These are phyloP conservation scores for Toxotes jaculatrix DNA, from an alignment of 2,113 vertebrate species.

Conservation along the genomic window DNA sequence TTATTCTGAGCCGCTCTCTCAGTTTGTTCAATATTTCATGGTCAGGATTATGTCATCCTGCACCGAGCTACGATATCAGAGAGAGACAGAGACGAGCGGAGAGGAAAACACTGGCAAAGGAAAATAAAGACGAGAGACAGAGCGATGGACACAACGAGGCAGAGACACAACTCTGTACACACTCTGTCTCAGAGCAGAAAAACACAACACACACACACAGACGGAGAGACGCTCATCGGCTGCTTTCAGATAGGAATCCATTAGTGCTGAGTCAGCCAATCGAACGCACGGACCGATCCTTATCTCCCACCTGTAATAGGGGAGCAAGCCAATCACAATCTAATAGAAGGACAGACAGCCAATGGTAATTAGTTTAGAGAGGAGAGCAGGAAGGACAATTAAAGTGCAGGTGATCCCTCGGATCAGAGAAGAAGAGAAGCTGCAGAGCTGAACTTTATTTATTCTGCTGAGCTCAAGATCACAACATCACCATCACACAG, in stretches of 20 bases:
- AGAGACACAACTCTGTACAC: background rate
- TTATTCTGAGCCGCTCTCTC: conserved; percentile 52
- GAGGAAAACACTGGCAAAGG: background rate
- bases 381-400: conserved; percentile 60
- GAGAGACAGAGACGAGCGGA: background rate
- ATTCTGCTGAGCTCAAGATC: background rate
- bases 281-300: conserved; percentile 34
- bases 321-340: conserved; percentile 66
- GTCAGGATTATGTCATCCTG: conserved; percentile 65
- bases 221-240: background rate
- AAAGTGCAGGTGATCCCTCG: background rate
- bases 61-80: background rate
- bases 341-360: conserved; percentile 62
- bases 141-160: background rate
- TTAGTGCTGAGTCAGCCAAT: conserved; percentile 66
- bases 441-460: background rate
- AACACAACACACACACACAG: background rate
- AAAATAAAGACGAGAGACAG: background rate
- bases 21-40: conserved; percentile 71
- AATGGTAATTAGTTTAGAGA: conserved; percentile 72
- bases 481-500: no score
- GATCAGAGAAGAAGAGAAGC: conserved; percentile 15
- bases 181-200: background rate
- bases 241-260: conserved; percentile 46
- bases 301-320: conserved; percentile 56